Evolutionary conservation across 1,140 invertebrate genomes (phyloP).

Genomic region (Drosophila triauraria): DNA sequence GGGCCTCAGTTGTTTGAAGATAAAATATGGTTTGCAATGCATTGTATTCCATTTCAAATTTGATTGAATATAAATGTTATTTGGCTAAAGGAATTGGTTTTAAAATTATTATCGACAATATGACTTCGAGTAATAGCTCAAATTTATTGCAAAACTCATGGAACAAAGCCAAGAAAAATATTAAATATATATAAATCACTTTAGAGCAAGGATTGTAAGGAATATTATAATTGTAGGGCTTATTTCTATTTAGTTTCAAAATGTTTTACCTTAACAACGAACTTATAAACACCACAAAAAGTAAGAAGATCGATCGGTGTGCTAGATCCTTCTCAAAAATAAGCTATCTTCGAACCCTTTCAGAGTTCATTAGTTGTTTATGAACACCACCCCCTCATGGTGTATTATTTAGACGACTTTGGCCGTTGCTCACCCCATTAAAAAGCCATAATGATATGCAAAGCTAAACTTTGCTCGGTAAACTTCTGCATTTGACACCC

Average conservation of each 20-base stretch:
- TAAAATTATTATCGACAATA: no score
- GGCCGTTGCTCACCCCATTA: constrained; percentile 38
- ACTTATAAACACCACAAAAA: neutral
- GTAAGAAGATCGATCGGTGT: neutral
- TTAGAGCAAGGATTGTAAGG: no score
- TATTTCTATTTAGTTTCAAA: no score
- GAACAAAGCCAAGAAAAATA: no score
- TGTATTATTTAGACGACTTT: constrained; percentile 38
- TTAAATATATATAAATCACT: no score
- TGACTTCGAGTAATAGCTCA: no score
- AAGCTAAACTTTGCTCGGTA: constrained; percentile 41
- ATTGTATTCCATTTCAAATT: neutral
- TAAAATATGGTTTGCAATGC: neutral
- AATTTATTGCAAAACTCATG: no score
- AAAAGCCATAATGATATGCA: constrained; percentile 52
- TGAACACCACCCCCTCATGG: constrained; percentile 1
- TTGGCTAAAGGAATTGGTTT: neutral
- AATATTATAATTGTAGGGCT: no score
- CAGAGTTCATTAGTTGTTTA: constrained; percentile 36
- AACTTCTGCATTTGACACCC: constrained; percentile 57
- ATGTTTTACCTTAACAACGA: no score
- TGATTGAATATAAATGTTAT: neutral
- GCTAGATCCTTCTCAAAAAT: neutral
- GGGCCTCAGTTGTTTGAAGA: constrained; percentile 10
- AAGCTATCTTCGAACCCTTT: constrained; percentile 9